phyloP scores from a whole-genome alignment of 1,140 invertebrate species.

The Aporrectodea caliginosa region DNA sequence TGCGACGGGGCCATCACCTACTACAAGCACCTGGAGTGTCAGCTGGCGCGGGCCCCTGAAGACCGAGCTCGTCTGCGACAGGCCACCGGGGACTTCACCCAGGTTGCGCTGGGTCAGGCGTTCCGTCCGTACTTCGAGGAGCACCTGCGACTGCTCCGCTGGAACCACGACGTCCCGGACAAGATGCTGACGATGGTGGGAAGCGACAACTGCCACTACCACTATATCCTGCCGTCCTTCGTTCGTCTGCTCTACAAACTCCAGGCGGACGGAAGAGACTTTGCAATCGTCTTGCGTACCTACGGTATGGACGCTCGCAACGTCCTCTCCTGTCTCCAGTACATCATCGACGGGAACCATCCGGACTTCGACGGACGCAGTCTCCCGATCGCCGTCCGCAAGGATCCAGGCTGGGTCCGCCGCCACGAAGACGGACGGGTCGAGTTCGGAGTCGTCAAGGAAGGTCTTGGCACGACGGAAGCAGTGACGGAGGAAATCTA shows the following conservation, averaged over 20 bases:
- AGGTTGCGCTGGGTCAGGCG: conserved; percentile 37
- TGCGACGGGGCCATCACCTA: conserved; percentile 40
- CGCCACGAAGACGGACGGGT: conserved; percentile 29
- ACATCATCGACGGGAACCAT: conserved; percentile 44
- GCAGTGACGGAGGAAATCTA: conserved; percentile 34
- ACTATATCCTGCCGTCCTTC: conserved; percentile 51
- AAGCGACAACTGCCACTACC: conserved; percentile 37
- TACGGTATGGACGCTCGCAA: conserved; percentile 50
- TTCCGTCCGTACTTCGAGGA: conserved; percentile 44
- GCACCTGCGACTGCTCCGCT: conserved; percentile 40
- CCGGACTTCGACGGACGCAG: conserved; percentile 40
- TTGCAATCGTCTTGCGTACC: conserved; percentile 48
- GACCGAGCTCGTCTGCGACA: conserved; percentile 42
- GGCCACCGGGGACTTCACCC: conserved; percentile 47
- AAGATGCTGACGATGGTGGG: background rate
- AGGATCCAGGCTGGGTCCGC: conserved; percentile 36
- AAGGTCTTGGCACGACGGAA: conserved; percentile 30
- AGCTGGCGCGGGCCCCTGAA: conserved; percentile 40
- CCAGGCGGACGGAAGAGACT: conserved; percentile 40
- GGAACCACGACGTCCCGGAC: conserved; percentile 34
- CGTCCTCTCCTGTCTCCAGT: conserved; percentile 42
- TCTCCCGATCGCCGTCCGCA: conserved; percentile 29
- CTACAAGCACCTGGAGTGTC: conserved; percentile 49
- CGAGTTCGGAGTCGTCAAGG: conserved; percentile 35
- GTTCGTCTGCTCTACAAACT: conserved; percentile 46